These are phyloP conservation scores for Dicyrtoma fusca DNA, from an alignment of 2,888 invertebrate species.

Conservation along the genomic window DNA sequence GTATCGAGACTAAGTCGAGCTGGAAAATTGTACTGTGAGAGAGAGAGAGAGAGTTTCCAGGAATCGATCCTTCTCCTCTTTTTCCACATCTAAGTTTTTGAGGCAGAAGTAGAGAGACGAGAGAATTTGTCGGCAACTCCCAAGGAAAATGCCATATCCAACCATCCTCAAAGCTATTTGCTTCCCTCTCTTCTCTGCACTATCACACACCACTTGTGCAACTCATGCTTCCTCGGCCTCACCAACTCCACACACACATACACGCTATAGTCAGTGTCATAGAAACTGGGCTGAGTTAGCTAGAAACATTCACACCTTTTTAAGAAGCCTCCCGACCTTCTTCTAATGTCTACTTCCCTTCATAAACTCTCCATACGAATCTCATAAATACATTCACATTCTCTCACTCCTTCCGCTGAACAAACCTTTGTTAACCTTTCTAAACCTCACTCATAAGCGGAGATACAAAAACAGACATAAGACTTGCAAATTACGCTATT, in stretches of 20 bases:
- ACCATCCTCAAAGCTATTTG: slow-evolving; percentile 36
- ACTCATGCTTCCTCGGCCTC: slow-evolving; percentile 11
- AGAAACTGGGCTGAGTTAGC: too few relatives aligned
- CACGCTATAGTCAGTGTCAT: too few relatives aligned
- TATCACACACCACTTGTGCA: slow-evolving; percentile 18
- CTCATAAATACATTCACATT: not conserved
- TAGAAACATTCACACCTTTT: slow-evolving; percentile 8
- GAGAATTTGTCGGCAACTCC: slow-evolving; percentile 27
- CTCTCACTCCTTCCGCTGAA: not conserved
- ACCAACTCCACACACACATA: not conserved
- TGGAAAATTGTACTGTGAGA: slow-evolving; percentile 33
- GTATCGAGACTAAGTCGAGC: slow-evolving; percentile 27
- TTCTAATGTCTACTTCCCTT: not conserved
- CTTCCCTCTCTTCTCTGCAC: slow-evolving; percentile 21
- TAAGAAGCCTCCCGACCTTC: not conserved
- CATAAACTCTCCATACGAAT: not conserved
- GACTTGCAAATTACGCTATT: too few relatives aligned
- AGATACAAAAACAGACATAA: too few relatives aligned
- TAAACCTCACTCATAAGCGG: not conserved
- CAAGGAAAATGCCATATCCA: slow-evolving; percentile 24
- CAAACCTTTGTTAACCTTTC: not conserved
- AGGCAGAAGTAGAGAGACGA: not conserved
- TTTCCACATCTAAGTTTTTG: too few relatives aligned
- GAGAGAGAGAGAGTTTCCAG: slow-evolving; percentile 26
- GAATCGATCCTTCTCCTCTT: slow-evolving; percentile 23